phyloP scores from a whole-genome alignment of 2,797 vertebrate species.

The Falco peregrinus region DNA sequence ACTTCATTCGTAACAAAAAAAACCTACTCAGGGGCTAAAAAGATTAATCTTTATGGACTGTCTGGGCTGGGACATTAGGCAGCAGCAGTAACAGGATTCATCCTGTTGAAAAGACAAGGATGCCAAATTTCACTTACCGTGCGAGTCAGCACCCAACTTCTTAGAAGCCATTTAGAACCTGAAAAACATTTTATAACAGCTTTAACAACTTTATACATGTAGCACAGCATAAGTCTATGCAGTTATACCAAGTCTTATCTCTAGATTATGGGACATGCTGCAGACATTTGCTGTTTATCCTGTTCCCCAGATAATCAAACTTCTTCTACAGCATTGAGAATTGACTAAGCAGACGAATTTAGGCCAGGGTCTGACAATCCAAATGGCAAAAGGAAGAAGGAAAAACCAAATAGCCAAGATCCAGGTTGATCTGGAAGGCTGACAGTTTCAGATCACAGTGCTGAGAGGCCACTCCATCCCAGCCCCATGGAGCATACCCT shows the following conservation, averaged over 20 bases:
- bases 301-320: neutral
- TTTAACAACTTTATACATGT: neutral
- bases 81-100: neutral
- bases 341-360: neutral
- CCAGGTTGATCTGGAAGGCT: neutral
- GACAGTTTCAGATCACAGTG: neutral
- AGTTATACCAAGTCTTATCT: neutral
- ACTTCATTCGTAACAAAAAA: neutral
- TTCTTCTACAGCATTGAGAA: neutral
- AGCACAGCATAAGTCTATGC: neutral
- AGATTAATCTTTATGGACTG: neutral
- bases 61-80: neutral
- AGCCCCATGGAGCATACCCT: neutral
- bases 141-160: slow-evolving; percentile 92
- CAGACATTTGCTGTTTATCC: neutral
- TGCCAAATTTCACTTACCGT: slow-evolving; percentile 81
- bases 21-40: neutral
- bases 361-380: neutral
- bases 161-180: slow-evolving; percentile 99
- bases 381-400: neutral
- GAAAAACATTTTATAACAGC: slow-evolving; percentile 70
- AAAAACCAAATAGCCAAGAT: neutral
- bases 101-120: neutral
- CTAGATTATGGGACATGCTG: neutral
- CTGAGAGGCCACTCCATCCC: neutral